phyloP scores from a whole-genome alignment of 2,888 invertebrate species.

The Ctena decussata region DNA sequence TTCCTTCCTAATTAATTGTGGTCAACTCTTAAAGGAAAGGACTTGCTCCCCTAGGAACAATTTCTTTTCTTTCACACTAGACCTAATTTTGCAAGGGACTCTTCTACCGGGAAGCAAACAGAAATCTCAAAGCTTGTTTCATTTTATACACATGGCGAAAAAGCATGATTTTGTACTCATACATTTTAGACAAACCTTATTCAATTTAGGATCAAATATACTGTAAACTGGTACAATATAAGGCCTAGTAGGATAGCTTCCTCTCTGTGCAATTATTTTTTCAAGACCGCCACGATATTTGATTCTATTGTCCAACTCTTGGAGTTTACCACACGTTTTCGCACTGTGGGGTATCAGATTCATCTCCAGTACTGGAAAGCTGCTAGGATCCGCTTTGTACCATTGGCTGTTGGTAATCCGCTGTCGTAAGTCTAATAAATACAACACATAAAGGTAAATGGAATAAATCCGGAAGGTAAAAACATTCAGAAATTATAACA shows the following conservation, averaged over 20 bases:
- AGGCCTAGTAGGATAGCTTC: constrained; percentile 26
- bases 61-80: too few relatives aligned
- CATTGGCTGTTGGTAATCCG: constrained; percentile 10
- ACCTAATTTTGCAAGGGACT: too few relatives aligned
- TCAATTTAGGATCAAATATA: constrained; percentile 8
- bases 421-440: not conserved
- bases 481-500: too few relatives aligned
- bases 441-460: not conserved
- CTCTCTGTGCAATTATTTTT: constrained; percentile 10
- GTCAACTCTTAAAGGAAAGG: too few relatives aligned
- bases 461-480: too few relatives aligned
- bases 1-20: too few relatives aligned
- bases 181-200: not conserved
- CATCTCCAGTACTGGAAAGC: constrained; percentile 36
- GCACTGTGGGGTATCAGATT: constrained; percentile 38
- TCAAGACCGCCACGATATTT: constrained; percentile 26
- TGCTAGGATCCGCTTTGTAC: constrained; percentile 15
- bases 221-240: constrained; percentile 28
- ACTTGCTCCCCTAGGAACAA: too few relatives aligned
- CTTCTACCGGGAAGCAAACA: too few relatives aligned
- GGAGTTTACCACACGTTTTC: not conserved
- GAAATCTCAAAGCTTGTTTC: too few relatives aligned
- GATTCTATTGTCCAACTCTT: constrained; percentile 5
- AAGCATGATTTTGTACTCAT: too few relatives aligned
- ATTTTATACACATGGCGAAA: too few relatives aligned